Percentiles rank a stretch among this genome's conserved stretches.
Evolutionary conservation across 2,113 vertebrate species (phyloP).

Genomic region (Periophthalmus modestus): DNA sequence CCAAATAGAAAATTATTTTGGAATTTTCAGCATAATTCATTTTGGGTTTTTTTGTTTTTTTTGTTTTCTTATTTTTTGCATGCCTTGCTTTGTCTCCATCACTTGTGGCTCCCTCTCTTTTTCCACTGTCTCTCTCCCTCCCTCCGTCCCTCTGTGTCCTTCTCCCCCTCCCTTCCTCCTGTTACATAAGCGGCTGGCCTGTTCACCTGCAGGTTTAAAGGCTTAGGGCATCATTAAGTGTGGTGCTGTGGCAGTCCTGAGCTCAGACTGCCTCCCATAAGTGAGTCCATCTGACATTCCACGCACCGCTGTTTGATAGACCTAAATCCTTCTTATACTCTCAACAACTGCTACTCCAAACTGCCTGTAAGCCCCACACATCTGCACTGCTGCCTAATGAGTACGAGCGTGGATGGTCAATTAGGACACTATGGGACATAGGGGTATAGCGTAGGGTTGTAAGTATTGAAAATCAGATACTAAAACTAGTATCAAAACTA

Average conservation of each 20-base stretch:
- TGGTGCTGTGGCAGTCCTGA: constrained; percentile 13
- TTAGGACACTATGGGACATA: too few relatives aligned
- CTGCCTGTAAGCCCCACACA: constrained; percentile 55
- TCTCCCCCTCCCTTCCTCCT: neutral
- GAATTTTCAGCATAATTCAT: too few relatives aligned
- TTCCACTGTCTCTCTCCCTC: neutral
- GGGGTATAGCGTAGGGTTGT: too few relatives aligned
- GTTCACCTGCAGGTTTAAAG: constrained; percentile 57
- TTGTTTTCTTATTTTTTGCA: too few relatives aligned
- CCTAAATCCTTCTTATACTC: constrained; percentile 54
- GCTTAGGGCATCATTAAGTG: constrained; percentile 54
- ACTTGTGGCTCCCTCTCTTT: neutral
- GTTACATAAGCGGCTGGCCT: constrained; percentile 50
- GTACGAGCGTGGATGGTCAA: too few relatives aligned
- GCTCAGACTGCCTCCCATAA: constrained; percentile 13
- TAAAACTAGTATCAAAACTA: too few relatives aligned
- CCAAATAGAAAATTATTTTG: too few relatives aligned
- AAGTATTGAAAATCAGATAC: too few relatives aligned
- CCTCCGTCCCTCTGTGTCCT: neutral
- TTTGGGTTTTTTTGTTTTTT: too few relatives aligned
- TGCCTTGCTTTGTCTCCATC: neutral
- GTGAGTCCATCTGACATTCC: constrained; percentile 50
- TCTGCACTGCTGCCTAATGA: constrained; percentile 38
- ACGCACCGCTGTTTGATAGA: constrained; percentile 33
- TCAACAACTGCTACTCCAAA: constrained; percentile 38